Conservation (phyloP, 35 echinoderm and acorn worm genomes). For the Diadema setosum region DNA sequence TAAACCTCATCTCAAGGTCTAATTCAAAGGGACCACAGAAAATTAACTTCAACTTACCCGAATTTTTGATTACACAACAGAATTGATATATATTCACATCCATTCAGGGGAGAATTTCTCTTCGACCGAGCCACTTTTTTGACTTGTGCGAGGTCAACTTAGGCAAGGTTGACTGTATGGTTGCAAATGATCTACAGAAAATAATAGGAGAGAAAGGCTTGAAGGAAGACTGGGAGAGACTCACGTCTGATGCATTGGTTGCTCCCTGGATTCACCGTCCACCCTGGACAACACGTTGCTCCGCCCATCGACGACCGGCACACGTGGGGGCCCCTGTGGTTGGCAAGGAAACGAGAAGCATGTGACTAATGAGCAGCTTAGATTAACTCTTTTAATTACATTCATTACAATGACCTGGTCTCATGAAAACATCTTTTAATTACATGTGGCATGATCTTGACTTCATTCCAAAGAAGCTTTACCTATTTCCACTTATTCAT, state of each 20-base stretch:
- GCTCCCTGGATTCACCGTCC: background rate
- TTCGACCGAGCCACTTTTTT: no score
- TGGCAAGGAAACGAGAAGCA: background rate
- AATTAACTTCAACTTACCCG: no score
- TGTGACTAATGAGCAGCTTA: background rate
- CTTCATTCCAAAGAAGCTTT: background rate
- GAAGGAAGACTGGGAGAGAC: background rate
- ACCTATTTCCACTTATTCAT: background rate
- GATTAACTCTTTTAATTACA: background rate
- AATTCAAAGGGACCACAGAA: no score
- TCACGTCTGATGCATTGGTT: background rate
- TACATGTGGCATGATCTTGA: background rate
- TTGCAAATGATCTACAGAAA: no score
- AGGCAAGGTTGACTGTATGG: no score
- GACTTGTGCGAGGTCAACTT: no score
- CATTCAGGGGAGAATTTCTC: no score
- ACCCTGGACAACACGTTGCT: background rate
- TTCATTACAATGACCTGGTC: background rate
- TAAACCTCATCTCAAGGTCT: no score
- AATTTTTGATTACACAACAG: no score
- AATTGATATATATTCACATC: no score
- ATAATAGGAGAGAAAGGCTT: no score
- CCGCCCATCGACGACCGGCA: background rate
- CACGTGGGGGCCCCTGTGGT: background rate
- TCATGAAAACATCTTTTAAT: background rate